Conservation (phyloP, 1,140 invertebrate species). For the Capitella teleta region DNA sequence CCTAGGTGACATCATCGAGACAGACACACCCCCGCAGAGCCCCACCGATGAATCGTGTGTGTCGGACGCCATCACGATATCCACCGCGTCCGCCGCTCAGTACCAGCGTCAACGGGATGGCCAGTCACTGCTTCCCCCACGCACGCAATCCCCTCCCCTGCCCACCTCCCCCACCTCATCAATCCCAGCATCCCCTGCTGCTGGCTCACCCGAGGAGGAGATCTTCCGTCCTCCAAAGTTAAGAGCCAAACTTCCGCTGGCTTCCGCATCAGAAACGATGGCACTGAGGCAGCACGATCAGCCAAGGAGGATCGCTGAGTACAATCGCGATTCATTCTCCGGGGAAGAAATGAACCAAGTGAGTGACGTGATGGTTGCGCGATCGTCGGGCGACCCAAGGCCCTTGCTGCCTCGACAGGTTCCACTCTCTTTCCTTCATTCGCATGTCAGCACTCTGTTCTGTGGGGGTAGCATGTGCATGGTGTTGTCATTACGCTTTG, state of each 20-base stretch:
- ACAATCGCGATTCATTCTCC: conserved; percentile 20
- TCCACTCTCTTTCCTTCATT: too few relatives aligned
- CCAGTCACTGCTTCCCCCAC: too few relatives aligned
- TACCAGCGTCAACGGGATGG: conserved; percentile 20
- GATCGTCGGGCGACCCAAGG: too few relatives aligned
- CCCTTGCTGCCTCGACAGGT: too few relatives aligned
- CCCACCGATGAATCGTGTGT: conserved; percentile 20
- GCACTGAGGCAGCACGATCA: conserved; percentile 46
- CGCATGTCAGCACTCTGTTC: too few relatives aligned
- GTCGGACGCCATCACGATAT: conserved; percentile 17
- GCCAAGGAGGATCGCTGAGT: conserved; percentile 24
- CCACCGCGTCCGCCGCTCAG: conserved; percentile 21
- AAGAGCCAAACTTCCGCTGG: too few relatives aligned
- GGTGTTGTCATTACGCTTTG: too few relatives aligned
- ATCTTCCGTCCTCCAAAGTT: too few relatives aligned
- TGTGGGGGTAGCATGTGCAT: too few relatives aligned
- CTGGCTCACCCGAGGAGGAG: not conserved
- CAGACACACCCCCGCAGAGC: conserved; percentile 39
- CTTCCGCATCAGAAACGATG: not conserved
- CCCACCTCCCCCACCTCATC: not conserved
- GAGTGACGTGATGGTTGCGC: too few relatives aligned
- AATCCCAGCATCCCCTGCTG: not conserved
- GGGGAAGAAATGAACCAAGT: too few relatives aligned
- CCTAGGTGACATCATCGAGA: conserved; percentile 40
- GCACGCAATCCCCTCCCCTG: too few relatives aligned